Percentiles rank a stretch among this genome's conserved stretches.
Conservation (phyloP, 2,888 invertebrate genomes). For the Acrocera orbiculus region DNA sequence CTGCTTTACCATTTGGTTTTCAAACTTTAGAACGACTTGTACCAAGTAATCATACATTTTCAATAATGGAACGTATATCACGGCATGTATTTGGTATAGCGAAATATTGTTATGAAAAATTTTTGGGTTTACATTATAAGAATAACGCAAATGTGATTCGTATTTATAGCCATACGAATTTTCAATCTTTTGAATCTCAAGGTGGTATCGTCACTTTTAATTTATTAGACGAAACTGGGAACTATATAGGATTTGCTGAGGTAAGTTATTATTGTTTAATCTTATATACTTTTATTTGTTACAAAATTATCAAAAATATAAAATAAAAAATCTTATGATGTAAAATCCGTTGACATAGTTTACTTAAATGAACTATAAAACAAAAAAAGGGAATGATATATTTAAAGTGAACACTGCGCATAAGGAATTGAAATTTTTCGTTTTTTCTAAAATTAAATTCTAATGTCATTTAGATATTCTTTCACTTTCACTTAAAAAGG, state of each 20-base stretch:
- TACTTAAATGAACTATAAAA: no score
- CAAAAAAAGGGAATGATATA: no score
- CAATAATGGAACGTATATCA: constrained; percentile 45
- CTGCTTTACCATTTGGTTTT: constrained; percentile 68
- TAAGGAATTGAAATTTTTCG: no score
- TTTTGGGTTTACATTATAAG: constrained; percentile 45
- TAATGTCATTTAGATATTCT: no score
- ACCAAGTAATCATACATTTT: constrained; percentile 26
- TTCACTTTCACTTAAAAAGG: no score
- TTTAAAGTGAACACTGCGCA: no score
- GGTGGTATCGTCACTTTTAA: constrained; percentile 85
- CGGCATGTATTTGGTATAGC: constrained; percentile 60
- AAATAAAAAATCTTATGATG: no score
- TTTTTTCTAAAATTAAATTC: no score
- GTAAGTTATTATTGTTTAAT: constrained; percentile 28
- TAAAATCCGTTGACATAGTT: no score
- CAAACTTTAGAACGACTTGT: constrained; percentile 48
- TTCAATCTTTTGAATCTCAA: constrained; percentile 43
- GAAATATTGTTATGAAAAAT: constrained; percentile 46
- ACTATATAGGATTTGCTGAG: constrained; percentile 76
- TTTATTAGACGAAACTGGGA: constrained; percentile 55
- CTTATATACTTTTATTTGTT: no score
- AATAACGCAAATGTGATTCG: constrained; percentile 52
- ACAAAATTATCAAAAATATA: no score
- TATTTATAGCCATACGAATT: constrained; percentile 58